phyloP scores from a whole-genome alignment of 2,797 vertebrate species.

The Anomalospiza imberbis region DNA sequence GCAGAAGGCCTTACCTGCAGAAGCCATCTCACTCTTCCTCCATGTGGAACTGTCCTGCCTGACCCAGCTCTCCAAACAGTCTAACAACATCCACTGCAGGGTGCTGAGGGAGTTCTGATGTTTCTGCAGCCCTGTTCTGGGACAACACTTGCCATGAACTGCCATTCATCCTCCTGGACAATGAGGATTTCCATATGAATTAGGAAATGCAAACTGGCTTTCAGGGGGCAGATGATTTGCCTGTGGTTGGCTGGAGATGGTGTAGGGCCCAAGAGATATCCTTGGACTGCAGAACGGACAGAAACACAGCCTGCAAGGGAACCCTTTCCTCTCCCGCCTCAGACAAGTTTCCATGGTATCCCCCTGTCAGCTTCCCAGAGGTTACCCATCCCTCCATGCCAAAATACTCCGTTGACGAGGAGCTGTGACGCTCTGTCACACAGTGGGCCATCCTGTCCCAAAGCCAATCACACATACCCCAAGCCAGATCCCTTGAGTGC shows the following conservation, averaged over 20 bases:
- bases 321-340: not conserved
- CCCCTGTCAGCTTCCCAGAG: not conserved
- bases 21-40: not conserved
- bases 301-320: not conserved
- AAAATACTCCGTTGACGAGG: not conserved
- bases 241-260: not conserved
- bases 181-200: not conserved
- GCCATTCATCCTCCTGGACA: not conserved
- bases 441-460: not conserved
- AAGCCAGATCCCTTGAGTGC: not conserved
- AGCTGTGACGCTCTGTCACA: not conserved
- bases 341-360: not conserved
- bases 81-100: not conserved
- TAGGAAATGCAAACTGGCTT: not conserved
- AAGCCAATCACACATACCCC: not conserved
- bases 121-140: not conserved
- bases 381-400: not conserved
- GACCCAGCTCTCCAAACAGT: not conserved
- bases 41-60: no score
- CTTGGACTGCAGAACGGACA: not conserved
- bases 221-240: not conserved
- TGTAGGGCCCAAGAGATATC: not conserved
- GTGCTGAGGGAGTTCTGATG: not conserved
- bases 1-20: not conserved
- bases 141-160: not conserved